These are phyloP conservation scores for Teinopalpus imperialis DNA, from an alignment of 2,888 invertebrate genomes.

Conservation along the genomic window DNA sequence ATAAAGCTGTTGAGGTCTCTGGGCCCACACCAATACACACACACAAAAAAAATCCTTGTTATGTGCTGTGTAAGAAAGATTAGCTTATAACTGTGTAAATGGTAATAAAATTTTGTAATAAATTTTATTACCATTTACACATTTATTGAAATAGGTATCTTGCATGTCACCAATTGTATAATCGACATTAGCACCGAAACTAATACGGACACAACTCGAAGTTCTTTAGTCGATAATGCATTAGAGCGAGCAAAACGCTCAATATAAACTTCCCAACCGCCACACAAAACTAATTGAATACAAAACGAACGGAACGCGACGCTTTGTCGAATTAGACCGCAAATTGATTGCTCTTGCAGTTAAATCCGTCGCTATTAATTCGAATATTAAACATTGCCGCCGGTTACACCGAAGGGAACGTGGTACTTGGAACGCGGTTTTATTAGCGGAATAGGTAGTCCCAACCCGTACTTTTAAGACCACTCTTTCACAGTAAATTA, in stretches of 20 bases:
- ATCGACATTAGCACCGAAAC: slow-evolving; percentile 3
- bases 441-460: too few species aligned
- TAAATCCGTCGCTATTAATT: slow-evolving; percentile 40
- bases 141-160: too few species aligned
- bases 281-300: slow-evolving; percentile 41
- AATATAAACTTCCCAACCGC: slow-evolving; percentile 26
- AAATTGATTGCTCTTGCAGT: slow-evolving; percentile 40
- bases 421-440: too few species aligned
- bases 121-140: too few species aligned
- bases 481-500: too few species aligned
- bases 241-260: slow-evolving; percentile 10
- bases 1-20: too few species aligned
- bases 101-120: too few species aligned
- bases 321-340: slow-evolving; percentile 38
- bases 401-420: slow-evolving; percentile 28
- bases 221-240: slow-evolving; percentile 18
- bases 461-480: too few species aligned
- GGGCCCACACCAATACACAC: too few species aligned
- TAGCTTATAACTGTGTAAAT: too few species aligned
- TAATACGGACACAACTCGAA: slow-evolving; percentile 2
- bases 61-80: too few species aligned
- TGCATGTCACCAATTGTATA: slow-evolving; percentile 20
- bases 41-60: too few species aligned
- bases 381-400: slow-evolving; percentile 32
- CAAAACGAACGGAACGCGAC: slow-evolving; percentile 29